Base-by-base conservation (phyloP, 1,140 invertebrate genomes). In the Pristionchus pacificus region DNA sequence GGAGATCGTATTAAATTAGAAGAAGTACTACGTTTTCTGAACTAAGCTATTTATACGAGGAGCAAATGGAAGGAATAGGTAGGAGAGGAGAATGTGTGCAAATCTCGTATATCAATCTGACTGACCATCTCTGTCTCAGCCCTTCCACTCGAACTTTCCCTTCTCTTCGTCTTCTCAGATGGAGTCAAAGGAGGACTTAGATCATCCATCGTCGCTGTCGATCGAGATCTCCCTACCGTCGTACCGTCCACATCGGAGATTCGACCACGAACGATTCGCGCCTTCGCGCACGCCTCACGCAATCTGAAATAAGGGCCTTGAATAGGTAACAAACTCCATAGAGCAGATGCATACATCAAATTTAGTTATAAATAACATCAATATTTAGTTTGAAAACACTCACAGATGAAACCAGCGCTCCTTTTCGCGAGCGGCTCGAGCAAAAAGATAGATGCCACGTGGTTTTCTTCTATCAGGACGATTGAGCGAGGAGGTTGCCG, bases 391-490 rank as follows among this genome's bases (percentile, higher is more conserved):
- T 81, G 86, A 81, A 86, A 85, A n/a, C 73, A 72, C 70, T 73
- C 77, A 74, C 66, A 84, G 78, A 74, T 84, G 83, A 84, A 86
- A 92, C 92, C 93, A 95, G 77, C 93, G 89, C 85, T 94, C 92
- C 84, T 95, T 95, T 77, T 94, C 91, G 61, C 91, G 85, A 78
- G 91, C 89, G 64, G 90, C 90, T 72, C 92, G 87, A 1, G 91
- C 89, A 85, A 95, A 94, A 64, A 95, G 83, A 79, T 89, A 90
- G 60, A 82, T 79, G 27, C 64, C 72, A 29, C 66, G 64, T 28
- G 60, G 57, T 68, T 75, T 72, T 13, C 19, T 74, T 33, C 63
- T 68, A 68, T 74, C 74, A 2, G 71, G 27, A 19, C 74, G 74
- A 25, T 31, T 28, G 24, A 74, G 3, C 57, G n/a, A 14, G 6